These are phyloP conservation scores for Gortyna flavago DNA, from an alignment of 2,888 invertebrate genomes.

Conservation along the genomic window DNA sequence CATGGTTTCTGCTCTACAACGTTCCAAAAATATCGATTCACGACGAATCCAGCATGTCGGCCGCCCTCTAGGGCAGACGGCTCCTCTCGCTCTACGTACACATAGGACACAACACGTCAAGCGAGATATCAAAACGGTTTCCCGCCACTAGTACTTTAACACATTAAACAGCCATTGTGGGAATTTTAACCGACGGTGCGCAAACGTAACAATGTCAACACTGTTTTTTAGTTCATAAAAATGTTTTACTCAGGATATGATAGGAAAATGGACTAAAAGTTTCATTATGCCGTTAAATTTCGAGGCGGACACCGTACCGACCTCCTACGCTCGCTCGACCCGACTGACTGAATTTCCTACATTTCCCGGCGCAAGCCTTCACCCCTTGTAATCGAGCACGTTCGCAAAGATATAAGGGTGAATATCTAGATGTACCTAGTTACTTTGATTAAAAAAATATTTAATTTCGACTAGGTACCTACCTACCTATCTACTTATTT, in stretches of 20 bases:
- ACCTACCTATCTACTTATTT: background rate
- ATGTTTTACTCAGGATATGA: slow-evolving; percentile 75
- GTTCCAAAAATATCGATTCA: slow-evolving; percentile 90
- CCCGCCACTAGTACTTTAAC: slow-evolving; percentile 89
- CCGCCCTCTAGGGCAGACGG: slow-evolving; percentile 89
- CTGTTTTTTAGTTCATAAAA: slow-evolving; percentile 65
- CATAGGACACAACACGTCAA: slow-evolving; percentile 90
- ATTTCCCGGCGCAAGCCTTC: slow-evolving; percentile 90
- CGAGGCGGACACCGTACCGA: slow-evolving; percentile 77
- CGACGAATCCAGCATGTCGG: slow-evolving; percentile 89
- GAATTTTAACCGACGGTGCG: slow-evolving; percentile 60
- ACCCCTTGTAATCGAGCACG: slow-evolving; percentile 89
- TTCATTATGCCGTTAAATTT: slow-evolving; percentile 78
- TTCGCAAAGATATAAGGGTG: slow-evolving; percentile 81
- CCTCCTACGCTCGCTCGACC: slow-evolving; percentile 83
- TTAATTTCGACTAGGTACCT: background rate
- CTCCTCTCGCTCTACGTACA: slow-evolving; percentile 88
- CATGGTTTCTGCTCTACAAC: slow-evolving; percentile 87
- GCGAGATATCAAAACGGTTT: slow-evolving; percentile 89
- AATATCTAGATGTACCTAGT: slow-evolving; percentile 74
- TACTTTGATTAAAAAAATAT: slow-evolving; percentile 5
- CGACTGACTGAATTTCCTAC: slow-evolving; percentile 88
- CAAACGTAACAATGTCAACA: slow-evolving; percentile 65
- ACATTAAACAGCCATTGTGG: slow-evolving; percentile 76
- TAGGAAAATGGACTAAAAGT: slow-evolving; percentile 85